Conservation (phyloP, 2,797 vertebrate genomes). For the Sebastes nivosus region DNA sequence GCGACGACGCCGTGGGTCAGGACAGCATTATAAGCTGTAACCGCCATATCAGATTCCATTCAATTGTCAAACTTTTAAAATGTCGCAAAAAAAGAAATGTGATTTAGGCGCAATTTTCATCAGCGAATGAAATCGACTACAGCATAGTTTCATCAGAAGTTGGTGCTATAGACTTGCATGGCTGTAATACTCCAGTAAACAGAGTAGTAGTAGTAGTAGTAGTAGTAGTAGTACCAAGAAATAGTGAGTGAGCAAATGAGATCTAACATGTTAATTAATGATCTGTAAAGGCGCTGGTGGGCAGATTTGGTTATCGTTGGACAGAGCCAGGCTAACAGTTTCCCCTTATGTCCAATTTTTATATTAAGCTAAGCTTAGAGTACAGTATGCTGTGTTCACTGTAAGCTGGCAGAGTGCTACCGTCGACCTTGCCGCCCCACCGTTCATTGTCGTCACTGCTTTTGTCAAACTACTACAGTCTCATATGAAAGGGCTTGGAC, state of each 20-base stretch:
- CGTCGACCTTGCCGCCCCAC: background rate
- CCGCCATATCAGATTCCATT: background rate
- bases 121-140: no score
- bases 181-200: no score
- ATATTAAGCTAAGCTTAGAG: background rate
- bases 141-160: no score
- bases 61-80: no score
- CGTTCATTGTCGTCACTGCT: constrained; percentile 7
- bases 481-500: constrained; percentile 28
- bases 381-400: background rate
- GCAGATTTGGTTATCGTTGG: no score
- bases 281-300: no score
- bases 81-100: no score
- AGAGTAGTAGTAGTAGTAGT: no score
- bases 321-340: background rate
- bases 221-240: background rate
- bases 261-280: background rate
- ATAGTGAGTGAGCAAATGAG: background rate
- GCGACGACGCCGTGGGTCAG: background rate
- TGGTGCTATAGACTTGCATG: no score
- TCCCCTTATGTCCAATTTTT: background rate
- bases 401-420: background rate
- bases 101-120: no score
- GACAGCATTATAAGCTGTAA: background rate
- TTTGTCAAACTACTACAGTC: constrained; percentile 30